Base-by-base conservation (phyloP, 2,113 vertebrate species). In the Piprites chloris region DNA sequence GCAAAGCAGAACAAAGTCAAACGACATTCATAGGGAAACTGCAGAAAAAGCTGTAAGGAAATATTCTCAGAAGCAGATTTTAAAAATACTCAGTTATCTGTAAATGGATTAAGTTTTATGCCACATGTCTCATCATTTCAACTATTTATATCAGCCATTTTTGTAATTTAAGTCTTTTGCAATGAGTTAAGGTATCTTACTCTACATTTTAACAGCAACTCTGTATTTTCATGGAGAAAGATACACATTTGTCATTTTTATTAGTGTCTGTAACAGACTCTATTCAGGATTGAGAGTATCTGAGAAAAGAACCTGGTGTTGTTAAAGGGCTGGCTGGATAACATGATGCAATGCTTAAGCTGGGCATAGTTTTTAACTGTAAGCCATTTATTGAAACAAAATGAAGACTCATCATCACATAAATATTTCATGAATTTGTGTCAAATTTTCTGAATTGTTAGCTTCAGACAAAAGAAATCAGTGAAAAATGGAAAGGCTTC, bases 381-480 rank as follows among this genome's bases (percentile, higher is more conserved):
- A 91, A 79, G 66, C 32, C 77, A 77, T 95, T 93, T 92, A 66
- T 76, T 89, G 53, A 76, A 85, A 89, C 75, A 91, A 95, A 96
- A 93, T 69, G 91, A 96, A 93, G 89, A 96, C 66, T 96, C 91
- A 95, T 95, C 95, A 95, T 61, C 84, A 65, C 85, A 95, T 90
- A 95, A 93, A 93, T 95, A 92, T 94, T 97, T 97, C 95, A 96
- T 91, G 87, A 94, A 91, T 93, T 96, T 35, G 9, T 92, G 95
- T 85, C 56, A 87, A 87, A 94, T 94, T 93, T 94, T 89, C 93
- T 96, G 95, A 97, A 93, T 94, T 95, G 94, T 95, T 94, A 91
- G 89, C 85, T 85, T 96, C 94, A 78, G 93, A 96, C 93, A 97
- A 97, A 96, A 93, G 89, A 95, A 96, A 97, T 96, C 96, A 96